phyloP scores from a whole-genome alignment of 2,888 invertebrate species.

The Phortica magna region DNA sequence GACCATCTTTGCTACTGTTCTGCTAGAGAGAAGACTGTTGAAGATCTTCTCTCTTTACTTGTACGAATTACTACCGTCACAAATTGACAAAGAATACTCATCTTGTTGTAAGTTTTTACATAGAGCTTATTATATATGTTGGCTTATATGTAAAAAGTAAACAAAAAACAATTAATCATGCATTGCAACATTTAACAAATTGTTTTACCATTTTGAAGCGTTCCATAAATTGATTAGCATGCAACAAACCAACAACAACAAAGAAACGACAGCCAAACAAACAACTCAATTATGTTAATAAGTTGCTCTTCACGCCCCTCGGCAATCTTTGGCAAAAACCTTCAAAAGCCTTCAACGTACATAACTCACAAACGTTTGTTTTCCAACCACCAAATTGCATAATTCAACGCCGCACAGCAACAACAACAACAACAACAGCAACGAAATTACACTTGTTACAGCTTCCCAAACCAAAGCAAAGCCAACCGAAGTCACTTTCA shows the following conservation, averaged over 20 bases:
- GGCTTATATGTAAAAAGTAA: too few species aligned
- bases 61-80: too few species aligned
- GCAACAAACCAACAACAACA: background rate
- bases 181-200: conserved; percentile 33
- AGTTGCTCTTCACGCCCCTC: conserved; percentile 63
- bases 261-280: conserved; percentile 42
- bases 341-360: background rate
- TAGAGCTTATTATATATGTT: too few species aligned
- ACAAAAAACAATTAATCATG: background rate
- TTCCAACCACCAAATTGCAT: background rate
- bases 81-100: too few species aligned
- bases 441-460: conserved; percentile 4
- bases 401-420: too few species aligned
- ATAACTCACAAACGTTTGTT: background rate
- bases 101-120: too few species aligned
- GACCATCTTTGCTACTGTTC: too few species aligned
- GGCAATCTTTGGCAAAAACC: background rate
- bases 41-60: too few species aligned
- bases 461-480: conserved; percentile 15
- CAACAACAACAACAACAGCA: conserved; percentile 23
- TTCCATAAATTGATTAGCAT: conserved; percentile 14
- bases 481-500: conserved; percentile 26
- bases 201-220: conserved; percentile 39
- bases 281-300: conserved; percentile 73
- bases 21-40: too few species aligned